Base-by-base conservation (phyloP, 2,888 invertebrate species). In the Rambutsinella grinnellia region DNA sequence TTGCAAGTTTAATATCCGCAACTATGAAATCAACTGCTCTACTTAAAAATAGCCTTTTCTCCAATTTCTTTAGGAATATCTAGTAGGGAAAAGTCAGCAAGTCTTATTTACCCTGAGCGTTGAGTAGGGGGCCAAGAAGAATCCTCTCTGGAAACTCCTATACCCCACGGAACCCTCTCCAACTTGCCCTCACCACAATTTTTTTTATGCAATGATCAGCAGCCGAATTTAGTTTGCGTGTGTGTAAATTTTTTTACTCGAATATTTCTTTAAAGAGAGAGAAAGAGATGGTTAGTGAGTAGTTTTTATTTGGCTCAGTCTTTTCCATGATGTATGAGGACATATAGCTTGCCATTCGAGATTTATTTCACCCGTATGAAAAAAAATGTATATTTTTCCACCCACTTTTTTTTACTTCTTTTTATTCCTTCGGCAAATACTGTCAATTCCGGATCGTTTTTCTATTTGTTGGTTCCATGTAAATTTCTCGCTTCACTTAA, bases 341-440 rank as follows among this genome's bases (percentile, higher is more conserved):
- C 67, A 57, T 62, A 62, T 27, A 62, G 62, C 57, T 68, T 68
- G 75, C 75, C 75, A 75, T 67, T 53, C 15, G 61, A 75, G 75
- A 75, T 75, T 75, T 75, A 75, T 75, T 75, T 75, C 75, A 49
- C 75, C 75, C 75, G 75, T 75, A 75, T 75, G 75, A 75, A 68
- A 75, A 72, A 74, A 68, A 56, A 69, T n/a, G n/a, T n/a, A n/a
- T n/a, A n/a, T n/a, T n/a, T n/a, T n/a, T n/a, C n/a, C n/a, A n/a
- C n/a, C n/a, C n/a, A n/a, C n/a, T n/a, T n/a, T n/a, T 68, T 67
- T 67, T 68, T 68, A 62, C 75, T 68, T 68, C 67, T 68, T 75
- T 69, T 61, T 75, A 75, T 75, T 68, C 62, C 57, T 67, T 53
- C 53, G 53, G 17, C 21, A 53, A 61, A 61, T 75, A 66, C 57